Base-by-base conservation (phyloP, 2,113 vertebrate genomes). In the Tyrannus savana region DNA sequence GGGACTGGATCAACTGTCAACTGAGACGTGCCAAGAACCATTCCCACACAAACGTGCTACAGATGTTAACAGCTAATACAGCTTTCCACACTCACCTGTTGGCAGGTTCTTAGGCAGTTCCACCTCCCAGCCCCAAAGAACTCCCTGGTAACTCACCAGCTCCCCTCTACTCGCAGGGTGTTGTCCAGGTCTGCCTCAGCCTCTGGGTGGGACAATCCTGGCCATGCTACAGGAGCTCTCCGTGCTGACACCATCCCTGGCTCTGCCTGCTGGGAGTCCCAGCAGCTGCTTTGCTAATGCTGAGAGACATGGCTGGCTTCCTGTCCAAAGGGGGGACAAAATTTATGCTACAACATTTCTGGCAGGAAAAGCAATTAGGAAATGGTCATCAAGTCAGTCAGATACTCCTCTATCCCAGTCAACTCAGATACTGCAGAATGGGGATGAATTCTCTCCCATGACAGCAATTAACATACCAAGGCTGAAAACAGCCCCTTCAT, bases 1-100 rank as follows among this genome's bases (percentile, higher is more conserved):
- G 19, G 64, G 49, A 81, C 1, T 14, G 23, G 22, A 42, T 50
- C 66, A 37, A 2, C 4, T 41, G 47, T 46, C 55, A 74, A 12
- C 17, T 0, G 9, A 73, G 35, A 35, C 15, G 13, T 2, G 30
- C 28, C 50, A 50, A 42, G 58, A 15, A 71, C 24, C 53, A 41
- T 17, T 64, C 24, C 31, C 19, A n/a, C 39, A 74, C 1, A 11
- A 78, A 52, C 4, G 35, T 0, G 1, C 21, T 53, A 92, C 52
- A 64, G 69, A 63, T 0, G 0, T 46, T 19, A 78, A 39, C 0
- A 31, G 21, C 31, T 16, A 42, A 39, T 9, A 35, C 49, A 59
- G 25, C n/a, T 68, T 82, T 41, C 31, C 58, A 72, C 21, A 30
- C 49, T 91, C 31, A 89, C 66, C 55, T 60, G 30, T 1, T 25